These are phyloP conservation scores for Lucilia sericata DNA, from an alignment of 1,140 invertebrate species.

Conservation along the genomic window DNA sequence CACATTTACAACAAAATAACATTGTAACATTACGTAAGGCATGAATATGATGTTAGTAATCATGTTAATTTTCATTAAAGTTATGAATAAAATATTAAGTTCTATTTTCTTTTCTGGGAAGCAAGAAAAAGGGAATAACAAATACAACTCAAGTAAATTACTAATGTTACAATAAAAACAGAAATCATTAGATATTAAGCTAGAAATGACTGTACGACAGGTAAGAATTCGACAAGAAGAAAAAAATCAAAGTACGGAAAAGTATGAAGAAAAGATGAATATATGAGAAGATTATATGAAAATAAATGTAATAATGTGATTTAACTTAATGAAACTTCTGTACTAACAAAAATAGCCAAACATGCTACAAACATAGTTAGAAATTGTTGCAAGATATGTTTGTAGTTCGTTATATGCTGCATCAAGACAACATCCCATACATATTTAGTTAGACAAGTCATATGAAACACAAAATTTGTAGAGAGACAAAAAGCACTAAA, in stretches of 20 bases:
- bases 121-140: too few relatives aligned
- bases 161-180: too few relatives aligned
- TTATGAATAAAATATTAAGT: neutral
- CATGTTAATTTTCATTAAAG: neutral
- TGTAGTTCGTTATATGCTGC: too few relatives aligned
- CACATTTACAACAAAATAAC: too few relatives aligned
- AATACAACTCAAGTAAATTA: too few relatives aligned
- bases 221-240: too few relatives aligned
- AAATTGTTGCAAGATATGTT: too few relatives aligned
- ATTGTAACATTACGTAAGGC: too few relatives aligned
- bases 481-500: neutral
- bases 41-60: neutral
- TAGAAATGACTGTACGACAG: too few relatives aligned
- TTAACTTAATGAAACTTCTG: neutral
- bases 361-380: neutral
- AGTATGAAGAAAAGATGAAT: neutral
- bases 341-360: conserved; percentile 1
- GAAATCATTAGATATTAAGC: too few relatives aligned
- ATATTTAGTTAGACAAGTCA: neutral
- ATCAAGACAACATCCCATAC: too few relatives aligned
- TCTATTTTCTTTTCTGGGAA: too few relatives aligned
- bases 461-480: neutral
- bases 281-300: neutral
- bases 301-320: neutral
- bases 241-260: neutral